Evolutionary conservation across 2,888 invertebrate genomes (phyloP).

Genomic region (Megamerina dolium): DNA sequence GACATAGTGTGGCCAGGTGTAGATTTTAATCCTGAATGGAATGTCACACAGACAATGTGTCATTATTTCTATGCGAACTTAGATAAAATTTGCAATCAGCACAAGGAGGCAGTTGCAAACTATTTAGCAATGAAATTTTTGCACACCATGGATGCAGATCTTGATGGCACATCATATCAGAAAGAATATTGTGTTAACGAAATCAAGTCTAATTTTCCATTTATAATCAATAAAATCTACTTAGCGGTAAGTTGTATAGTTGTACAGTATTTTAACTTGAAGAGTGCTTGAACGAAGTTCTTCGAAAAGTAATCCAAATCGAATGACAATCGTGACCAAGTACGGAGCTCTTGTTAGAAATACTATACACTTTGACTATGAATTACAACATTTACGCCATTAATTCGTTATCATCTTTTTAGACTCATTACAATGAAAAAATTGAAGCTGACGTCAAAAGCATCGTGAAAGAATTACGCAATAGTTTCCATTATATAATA

Average conservation of each 20-base stretch:
- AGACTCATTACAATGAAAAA: constrained; percentile 15
- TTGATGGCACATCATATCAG: constrained; percentile 28
- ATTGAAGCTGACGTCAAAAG: constrained; percentile 25
- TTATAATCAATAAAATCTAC: constrained; percentile 33
- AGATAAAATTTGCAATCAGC: constrained; percentile 27
- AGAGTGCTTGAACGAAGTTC: too few species aligned
- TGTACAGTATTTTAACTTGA: too few species aligned
- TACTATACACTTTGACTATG: too few species aligned
- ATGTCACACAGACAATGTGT: constrained; percentile 23
- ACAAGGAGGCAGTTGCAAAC: constrained; percentile 37
- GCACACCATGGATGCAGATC: constrained; percentile 32
- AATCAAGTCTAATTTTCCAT: constrained; percentile 23
- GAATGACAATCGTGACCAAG: too few species aligned
- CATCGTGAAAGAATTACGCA: constrained; percentile 34
- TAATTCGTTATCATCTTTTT: too few species aligned
- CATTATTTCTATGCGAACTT: constrained; percentile 30
- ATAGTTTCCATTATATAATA: constrained; percentile 26
- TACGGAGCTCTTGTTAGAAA: too few species aligned
- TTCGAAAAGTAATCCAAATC: too few species aligned
- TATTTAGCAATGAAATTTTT: constrained; percentile 40
- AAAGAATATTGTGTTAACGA: constrained; percentile 29
- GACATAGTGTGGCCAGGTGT: constrained; percentile 36
- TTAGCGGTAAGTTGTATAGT: constrained; percentile 26
- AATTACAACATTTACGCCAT: too few species aligned
- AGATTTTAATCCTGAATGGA: constrained; percentile 13